Conservation (phyloP, 2,113 vertebrate species). For the Elephantulus edwardii region DNA sequence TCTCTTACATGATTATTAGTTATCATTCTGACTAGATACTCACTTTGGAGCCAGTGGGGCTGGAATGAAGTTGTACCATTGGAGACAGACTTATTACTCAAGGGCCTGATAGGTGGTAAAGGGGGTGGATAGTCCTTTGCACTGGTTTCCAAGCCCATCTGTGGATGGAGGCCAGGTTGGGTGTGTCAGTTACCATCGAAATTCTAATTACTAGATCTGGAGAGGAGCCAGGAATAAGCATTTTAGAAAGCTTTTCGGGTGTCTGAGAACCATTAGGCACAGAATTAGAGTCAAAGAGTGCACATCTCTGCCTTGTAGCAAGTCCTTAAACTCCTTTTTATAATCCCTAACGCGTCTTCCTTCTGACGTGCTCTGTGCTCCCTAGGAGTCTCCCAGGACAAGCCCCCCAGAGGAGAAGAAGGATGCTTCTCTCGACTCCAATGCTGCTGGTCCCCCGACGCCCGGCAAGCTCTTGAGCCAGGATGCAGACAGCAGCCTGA, state of each 20-base stretch:
- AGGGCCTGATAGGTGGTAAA: background rate
- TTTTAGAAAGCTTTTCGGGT: background rate
- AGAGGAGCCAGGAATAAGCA: background rate
- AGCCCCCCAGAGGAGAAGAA: constrained; percentile 70
- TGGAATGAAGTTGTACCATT: background rate
- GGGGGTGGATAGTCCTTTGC: background rate
- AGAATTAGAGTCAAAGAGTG: background rate
- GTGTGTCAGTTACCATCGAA: background rate
- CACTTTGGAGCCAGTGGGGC: background rate
- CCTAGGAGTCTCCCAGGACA: constrained; percentile 76
- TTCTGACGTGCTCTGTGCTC: constrained; percentile 43
- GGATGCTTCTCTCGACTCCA: constrained; percentile 69
- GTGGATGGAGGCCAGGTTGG: background rate
- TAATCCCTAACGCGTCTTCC: background rate
- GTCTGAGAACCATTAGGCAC: background rate
- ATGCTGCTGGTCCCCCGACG: background rate
- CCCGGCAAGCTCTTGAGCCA: background rate
- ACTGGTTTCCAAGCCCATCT: background rate
- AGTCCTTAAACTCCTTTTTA: background rate
- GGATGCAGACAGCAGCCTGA: constrained; percentile 55
- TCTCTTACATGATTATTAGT: background rate
- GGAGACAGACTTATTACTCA: background rate
- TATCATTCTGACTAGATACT: background rate
- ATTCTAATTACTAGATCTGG: background rate
- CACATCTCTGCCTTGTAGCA: background rate